Percentiles rank a stretch among this genome's conserved stretches.
phyloP scores from a whole-genome alignment of 2,888 invertebrate species.

The Eupithecia inturbata region DNA sequence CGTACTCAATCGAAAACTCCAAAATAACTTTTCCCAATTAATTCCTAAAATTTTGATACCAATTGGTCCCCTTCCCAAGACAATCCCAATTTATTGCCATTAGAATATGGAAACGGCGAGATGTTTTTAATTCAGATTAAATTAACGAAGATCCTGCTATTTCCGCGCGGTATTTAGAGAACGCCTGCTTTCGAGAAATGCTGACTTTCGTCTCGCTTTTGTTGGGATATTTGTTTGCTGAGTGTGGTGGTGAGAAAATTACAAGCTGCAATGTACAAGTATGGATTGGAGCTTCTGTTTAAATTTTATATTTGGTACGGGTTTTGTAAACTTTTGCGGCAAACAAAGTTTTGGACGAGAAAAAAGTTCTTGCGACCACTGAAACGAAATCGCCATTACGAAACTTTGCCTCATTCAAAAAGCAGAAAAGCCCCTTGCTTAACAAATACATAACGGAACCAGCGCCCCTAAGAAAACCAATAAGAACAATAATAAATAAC shows the following conservation, averaged over 20 bases:
- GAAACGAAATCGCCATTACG: neutral
- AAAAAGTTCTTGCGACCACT: neutral
- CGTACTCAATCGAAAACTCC: neutral
- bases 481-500: constrained; percentile 85
- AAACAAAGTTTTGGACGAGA: neutral
- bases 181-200: constrained; percentile 41
- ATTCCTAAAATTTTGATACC: constrained; percentile 39
- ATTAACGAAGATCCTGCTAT: constrained; percentile 71
- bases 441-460: constrained; percentile 60
- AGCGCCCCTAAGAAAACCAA: constrained; percentile 80
- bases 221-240: constrained; percentile 40
- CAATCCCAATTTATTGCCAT: constrained; percentile 69
- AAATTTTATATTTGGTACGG: neutral
- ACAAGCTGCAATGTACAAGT: neutral
- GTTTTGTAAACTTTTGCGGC: neutral
- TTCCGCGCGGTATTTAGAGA: constrained; percentile 52
- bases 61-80: constrained; percentile 43
- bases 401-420: constrained; percentile 28
- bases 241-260: constrained; percentile 34
- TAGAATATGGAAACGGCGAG: constrained; percentile 71
- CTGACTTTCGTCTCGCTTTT: constrained; percentile 44
- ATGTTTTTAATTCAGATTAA: constrained; percentile 74
- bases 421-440: constrained; percentile 57
- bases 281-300: neutral
- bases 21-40: constrained; percentile 2